Evolutionary conservation across 2,888 invertebrate species (phyloP).

Genomic region (Spialia ferax): DNA sequence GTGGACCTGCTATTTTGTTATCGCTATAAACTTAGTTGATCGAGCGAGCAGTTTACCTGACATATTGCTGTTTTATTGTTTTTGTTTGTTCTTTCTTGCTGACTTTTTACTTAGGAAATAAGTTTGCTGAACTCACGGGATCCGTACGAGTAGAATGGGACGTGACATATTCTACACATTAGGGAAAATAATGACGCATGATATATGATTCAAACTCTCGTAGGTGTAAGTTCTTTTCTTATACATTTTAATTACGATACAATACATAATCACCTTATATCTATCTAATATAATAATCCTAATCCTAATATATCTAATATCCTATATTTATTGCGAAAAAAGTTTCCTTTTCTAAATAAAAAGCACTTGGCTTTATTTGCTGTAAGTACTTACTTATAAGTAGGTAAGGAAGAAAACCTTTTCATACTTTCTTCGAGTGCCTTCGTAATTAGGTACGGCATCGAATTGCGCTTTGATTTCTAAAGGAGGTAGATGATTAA

Average conservation of each 20-base stretch:
- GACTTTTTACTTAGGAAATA: conserved; percentile 22
- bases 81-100: conserved; percentile 25
- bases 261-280: too few species aligned
- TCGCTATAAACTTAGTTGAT: conserved; percentile 32
- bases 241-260: too few species aligned
- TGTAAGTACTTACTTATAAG: not conserved
- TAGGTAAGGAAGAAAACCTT: too few species aligned
- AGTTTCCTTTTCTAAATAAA: not conserved
- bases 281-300: too few species aligned
- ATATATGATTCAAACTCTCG: not conserved
- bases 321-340: too few species aligned
- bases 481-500: conserved; percentile 4
- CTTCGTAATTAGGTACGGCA: not conserved
- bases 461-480: conserved; percentile 2
- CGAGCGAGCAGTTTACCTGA: conserved; percentile 28
- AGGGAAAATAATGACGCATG: not conserved
- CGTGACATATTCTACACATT: conserved; percentile 9
- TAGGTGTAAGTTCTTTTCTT: too few species aligned
- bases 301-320: too few species aligned
- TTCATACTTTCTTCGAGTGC: not conserved
- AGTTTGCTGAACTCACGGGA: conserved; percentile 7
- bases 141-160: too few species aligned
- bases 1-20: conserved; percentile 28
- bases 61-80: conserved; percentile 39
- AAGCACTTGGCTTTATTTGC: not conserved